These are phyloP conservation scores for Philopedon plagiatum DNA, from an alignment of 2,888 invertebrate genomes.

Conservation along the genomic window DNA sequence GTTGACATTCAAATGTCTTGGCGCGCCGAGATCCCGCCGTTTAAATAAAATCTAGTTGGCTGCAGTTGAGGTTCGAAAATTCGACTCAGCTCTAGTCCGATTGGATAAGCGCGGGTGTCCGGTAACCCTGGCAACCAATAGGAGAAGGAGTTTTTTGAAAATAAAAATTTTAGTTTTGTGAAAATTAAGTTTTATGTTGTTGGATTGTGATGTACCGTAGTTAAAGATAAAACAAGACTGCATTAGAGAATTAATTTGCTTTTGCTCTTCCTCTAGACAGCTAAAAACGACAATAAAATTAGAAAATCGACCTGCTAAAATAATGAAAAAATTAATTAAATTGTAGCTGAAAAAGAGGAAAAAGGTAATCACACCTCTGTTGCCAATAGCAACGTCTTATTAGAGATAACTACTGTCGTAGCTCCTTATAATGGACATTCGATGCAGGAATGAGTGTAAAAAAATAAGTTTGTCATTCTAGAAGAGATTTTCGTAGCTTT, in stretches of 20 bases:
- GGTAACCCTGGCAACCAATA: slow-evolving; percentile 22
- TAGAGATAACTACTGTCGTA: slow-evolving; percentile 14
- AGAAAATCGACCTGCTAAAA: neutral
- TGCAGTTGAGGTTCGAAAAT: slow-evolving; percentile 8
- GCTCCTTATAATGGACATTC: neutral
- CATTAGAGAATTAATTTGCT: no score
- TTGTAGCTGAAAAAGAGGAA: slow-evolving; percentile 8
- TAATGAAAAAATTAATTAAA: slow-evolving; percentile 27
- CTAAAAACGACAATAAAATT: neutral
- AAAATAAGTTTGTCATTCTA: neutral
- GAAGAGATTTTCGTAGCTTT: no score
- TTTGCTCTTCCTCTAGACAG: neutral
- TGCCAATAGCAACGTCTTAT: slow-evolving; percentile 27
- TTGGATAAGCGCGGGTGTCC: slow-evolving; percentile 13
- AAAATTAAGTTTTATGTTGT: neutral
- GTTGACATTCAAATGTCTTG: slow-evolving; percentile 34
- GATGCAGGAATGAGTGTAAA: neutral
- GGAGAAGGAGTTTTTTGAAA: neutral
- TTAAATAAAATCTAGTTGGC: slow-evolving; percentile 30
- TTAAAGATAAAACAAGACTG: no score
- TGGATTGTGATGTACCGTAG: no score
- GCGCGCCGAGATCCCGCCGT: slow-evolving; percentile 13
- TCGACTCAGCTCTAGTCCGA: neutral
- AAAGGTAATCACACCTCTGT: slow-evolving; percentile 24
- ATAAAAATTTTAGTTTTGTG: neutral